Base-by-base conservation (phyloP, 2,113 vertebrate genomes). In the Sinocyclocheilus anshuiensis region DNA sequence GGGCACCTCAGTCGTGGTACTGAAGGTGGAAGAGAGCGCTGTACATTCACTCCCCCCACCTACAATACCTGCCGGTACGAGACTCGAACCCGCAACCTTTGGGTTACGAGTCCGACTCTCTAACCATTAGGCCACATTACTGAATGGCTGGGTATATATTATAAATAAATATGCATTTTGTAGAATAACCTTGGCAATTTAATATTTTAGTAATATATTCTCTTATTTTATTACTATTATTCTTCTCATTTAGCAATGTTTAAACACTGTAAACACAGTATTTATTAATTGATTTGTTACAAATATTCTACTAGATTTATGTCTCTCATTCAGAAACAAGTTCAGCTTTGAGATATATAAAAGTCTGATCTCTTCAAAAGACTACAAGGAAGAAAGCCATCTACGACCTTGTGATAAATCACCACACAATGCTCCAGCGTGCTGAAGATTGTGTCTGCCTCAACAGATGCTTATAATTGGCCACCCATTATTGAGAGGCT, bases 401-500 rank as follows among this genome's bases (percentile, higher is more conserved):
- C 39, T 63, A 33, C 8, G 57, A 24, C 20, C n/a, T 26, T 77
- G 69, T 83, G 71, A 86, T 86, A 76, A 75, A 86, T 83, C 79
- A 86, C 79, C 26, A n/a, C 57, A 39, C 16, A 22, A 63, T 29
- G 50, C 42, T 45, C 50, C 76, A 15, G 81, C 48, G 22, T n/a
- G n/a, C 15, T 55, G 26, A 71, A 55, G 77, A 86, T 81, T 57
- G 65, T 20, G n/a, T 39, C 85, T 65, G 69, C 78, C 24, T 48
- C 65, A 81, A 61, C 78, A 81, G 48, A 80, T 71, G 75, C 81
- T 78, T 71, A 72, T 39, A 87, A 84, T 84, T 74, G 86, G 77
- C 77, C 57, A 84, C 82, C 82, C 65, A 63, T 85, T 81, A 86
- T 74, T 86, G 84, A 69, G 55, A 84, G 69, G 77, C 76, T 63